These are phyloP conservation scores for Macrosiphum euphorbiae DNA, from an alignment of 2,888 invertebrate species.

Conservation along the genomic window DNA sequence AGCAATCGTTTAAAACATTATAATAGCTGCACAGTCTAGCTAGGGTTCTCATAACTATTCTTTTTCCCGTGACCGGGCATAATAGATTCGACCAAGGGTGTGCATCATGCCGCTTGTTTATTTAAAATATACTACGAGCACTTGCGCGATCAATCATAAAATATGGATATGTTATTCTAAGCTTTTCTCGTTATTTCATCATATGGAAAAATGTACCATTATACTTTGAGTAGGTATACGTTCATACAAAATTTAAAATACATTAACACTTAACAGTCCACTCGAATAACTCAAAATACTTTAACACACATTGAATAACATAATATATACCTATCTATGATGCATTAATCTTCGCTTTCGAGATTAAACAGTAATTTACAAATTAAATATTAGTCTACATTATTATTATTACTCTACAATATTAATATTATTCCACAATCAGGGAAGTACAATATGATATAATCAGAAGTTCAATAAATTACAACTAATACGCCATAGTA, in stretches of 20 bases:
- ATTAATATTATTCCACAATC: neutral
- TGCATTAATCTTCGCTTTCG: neutral
- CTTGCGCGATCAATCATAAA: constrained; percentile 5
- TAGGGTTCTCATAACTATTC: neutral
- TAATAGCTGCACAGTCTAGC: neutral
- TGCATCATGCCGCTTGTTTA: neutral
- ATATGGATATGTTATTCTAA: neutral
- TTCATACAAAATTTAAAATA: neutral
- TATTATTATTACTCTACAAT: neutral
- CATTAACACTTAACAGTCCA: neutral
- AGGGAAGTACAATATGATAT: neutral
- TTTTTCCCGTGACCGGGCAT: neutral
- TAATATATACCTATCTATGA: neutral
- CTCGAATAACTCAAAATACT: neutral
- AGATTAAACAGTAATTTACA: neutral
- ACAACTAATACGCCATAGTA: neutral
- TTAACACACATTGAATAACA: neutral
- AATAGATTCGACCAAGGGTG: neutral
- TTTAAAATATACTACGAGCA: neutral
- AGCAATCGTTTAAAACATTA: neutral
- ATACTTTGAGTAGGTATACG: neutral
- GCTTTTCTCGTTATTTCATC: neutral
- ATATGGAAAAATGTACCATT: neutral
- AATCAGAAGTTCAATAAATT: neutral
- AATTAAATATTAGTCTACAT: too few relatives aligned